A percentile compares a stretch with the other conserved stretches of the same genome.
phyloP scores from a whole-genome alignment of 1,140 invertebrate genomes.

The Uloborus diversus region DNA sequence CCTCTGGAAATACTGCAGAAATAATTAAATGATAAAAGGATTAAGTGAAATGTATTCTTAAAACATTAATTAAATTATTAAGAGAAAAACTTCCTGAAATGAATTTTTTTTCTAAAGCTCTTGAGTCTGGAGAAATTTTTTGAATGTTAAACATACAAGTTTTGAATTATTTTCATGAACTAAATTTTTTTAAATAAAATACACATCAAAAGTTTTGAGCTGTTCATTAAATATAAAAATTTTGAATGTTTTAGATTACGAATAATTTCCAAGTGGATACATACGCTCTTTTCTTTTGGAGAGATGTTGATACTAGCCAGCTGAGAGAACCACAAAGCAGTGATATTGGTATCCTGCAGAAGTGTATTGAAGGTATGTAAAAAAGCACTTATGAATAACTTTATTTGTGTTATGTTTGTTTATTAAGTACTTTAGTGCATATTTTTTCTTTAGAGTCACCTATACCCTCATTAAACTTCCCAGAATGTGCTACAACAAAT shows the following conservation, averaged over 20 bases:
- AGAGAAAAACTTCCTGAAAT: no score
- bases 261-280: constrained; percentile 19
- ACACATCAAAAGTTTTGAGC: no score
- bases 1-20: no score
- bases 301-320: constrained; percentile 20
- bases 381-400: background rate
- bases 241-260: background rate
- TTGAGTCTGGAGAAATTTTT: no score
- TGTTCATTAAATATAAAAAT: no score
- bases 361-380: constrained; percentile 18
- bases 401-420: background rate
- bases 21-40: no score
- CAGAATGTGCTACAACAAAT: constrained; percentile 44
- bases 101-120: no score
- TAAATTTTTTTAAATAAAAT: no score
- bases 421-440: background rate
- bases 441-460: constrained; percentile 18
- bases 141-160: no score
- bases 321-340: background rate
- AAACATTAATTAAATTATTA: no score
- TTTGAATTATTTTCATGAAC: no score
- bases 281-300: constrained; percentile 18
- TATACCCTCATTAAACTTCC: constrained; percentile 26
- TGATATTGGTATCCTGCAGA: constrained; percentile 1
- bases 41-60: no score